Evolutionary conservation across 1,140 invertebrate species (phyloP), one percentile per base, ranked within the genome.

Genomic region (Drosophila lacteicornis): DNA sequence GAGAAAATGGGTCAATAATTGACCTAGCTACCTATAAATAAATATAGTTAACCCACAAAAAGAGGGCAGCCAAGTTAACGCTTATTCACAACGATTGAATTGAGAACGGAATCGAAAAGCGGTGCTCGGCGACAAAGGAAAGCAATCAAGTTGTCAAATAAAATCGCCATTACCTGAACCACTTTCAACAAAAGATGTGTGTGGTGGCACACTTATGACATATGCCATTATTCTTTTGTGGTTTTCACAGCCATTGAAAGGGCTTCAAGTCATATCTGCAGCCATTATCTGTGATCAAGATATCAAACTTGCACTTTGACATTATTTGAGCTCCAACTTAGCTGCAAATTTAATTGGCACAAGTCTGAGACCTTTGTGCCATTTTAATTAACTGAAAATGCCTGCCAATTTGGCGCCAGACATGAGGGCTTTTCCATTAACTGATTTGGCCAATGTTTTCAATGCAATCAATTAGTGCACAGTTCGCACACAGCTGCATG

Each of bases 391-490:
- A 33, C 49, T 40, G 22, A 27, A 67, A 45, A 36, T 65, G 4
- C 47, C 33, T 25, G 11, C 19, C 43, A 49, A 68, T 65, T 27
- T 36, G 19, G 43, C n/a, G 40, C 11, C 8, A 59, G 69, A 70
- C 53, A 49, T 46, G n/a, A 43, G 53, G 40, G 71, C 40, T 68
- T 56, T 40, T 45, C 17, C 75, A 79, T 50, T 55, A 78, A 66
- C 17, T 42, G 43, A 42, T 19, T 47, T 19, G 55, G 11, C 46
- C 49, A 30, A 57, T 51, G 58, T 85, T 78, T 68, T 36, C 58
- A 65, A 45, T 57, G 75, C 82, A 78, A 80, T 87, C 84, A 87
- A 88, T 88, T 84, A 73, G 51, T 69, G 40, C 67, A 63, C 65
- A 75, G 68, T 71, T 42, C 62, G 42, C 66, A 65, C 67, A 74